These are phyloP conservation scores for Sinella curviseta DNA, from an alignment of 1,140 invertebrate genomes.

Conservation along the genomic window DNA sequence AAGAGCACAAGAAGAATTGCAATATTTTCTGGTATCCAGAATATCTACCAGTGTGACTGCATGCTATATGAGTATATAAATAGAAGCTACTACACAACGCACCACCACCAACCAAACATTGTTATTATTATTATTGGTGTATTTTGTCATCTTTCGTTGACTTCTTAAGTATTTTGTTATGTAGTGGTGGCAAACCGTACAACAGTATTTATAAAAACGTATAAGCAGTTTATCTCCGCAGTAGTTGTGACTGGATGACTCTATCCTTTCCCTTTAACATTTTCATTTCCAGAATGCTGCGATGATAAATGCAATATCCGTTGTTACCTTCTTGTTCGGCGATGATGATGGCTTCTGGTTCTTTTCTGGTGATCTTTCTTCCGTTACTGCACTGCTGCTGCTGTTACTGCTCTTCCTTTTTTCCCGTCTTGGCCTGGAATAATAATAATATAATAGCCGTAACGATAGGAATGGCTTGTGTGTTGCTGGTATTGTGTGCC, in stretches of 20 bases:
- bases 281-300: constrained; percentile 37
- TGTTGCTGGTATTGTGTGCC: too few species aligned
- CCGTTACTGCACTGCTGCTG: neutral
- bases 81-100: neutral
- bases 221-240: neutral
- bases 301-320: constrained; percentile 50
- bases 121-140: constrained; percentile 7
- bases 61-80: neutral
- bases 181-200: too few species aligned
- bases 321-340: constrained; percentile 29
- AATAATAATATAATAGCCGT: neutral
- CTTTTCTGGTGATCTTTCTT: constrained; percentile 37
- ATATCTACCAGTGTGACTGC: neutral
- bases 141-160: constrained; percentile 35
- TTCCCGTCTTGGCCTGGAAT: neutral
- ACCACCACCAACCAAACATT: neutral
- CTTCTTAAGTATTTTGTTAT: neutral
- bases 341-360: too few species aligned
- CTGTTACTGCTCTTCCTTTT: neutral
- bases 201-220: neutral
- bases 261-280: constrained; percentile 16
- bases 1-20: neutral
- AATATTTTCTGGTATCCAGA: neutral
- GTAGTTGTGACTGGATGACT: neutral
- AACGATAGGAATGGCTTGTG: neutral